phyloP scores from a whole-genome alignment of 1,140 invertebrate genomes.

The Plutomurus gul region DNA sequence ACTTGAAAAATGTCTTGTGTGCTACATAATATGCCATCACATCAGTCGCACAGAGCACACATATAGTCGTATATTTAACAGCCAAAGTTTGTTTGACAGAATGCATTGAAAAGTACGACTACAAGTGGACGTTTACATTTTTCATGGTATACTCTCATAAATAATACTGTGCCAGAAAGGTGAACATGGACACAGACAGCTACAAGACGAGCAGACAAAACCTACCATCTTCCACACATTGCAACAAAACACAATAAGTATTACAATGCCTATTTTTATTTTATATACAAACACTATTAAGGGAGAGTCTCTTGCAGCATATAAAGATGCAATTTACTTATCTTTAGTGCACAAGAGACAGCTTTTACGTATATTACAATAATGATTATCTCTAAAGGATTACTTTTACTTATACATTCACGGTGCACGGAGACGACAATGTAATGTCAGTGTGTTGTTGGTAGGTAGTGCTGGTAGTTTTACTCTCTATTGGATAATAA shows the following conservation, averaged over 20 bases:
- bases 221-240: not conserved
- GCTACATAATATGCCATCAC: no score
- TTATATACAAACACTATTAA: no score
- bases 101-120: slow-evolving; percentile 7
- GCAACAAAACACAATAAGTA: not conserved
- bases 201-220: not conserved
- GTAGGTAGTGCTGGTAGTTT: not conserved
- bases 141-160: slow-evolving; percentile 18
- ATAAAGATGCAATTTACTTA: no score
- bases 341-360: not conserved
- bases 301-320: no score
- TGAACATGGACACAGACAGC: not conserved
- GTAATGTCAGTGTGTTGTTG: not conserved
- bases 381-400: not conserved
- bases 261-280: not conserved
- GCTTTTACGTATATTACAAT: not conserved
- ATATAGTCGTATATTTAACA: not conserved
- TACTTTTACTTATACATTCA: no score
- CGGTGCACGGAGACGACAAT: no score
- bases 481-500: not conserved
- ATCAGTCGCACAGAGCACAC: no score
- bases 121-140: slow-evolving; percentile 5
- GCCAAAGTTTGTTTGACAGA: not conserved
- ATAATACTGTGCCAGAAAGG: slow-evolving; percentile 24
- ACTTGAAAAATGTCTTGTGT: not conserved